Evolutionary conservation across 2,113 vertebrate species (phyloP).

Genomic region (Scortum barcoo): DNA sequence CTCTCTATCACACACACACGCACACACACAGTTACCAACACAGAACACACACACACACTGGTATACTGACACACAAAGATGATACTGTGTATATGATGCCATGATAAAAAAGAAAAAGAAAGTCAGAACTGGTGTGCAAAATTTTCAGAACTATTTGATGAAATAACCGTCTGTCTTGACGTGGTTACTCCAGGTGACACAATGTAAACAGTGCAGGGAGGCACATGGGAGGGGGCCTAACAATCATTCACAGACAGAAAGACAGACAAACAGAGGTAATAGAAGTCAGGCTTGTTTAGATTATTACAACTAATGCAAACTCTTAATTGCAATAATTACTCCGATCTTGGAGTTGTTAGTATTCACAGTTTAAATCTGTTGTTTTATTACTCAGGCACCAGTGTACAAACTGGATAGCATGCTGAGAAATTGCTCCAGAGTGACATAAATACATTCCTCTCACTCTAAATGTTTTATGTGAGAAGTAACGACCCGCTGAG

Average conservation of each 20-base stretch:
- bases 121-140: not conserved
- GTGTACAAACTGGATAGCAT: not conserved
- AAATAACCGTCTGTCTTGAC: not conserved
- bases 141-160: not conserved
- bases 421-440: constrained; percentile 17
- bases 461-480: constrained; percentile 33
- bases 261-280: not conserved
- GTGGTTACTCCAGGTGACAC: not conserved
- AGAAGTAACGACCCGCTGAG: constrained; percentile 1
- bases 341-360: not conserved
- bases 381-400: not conserved
- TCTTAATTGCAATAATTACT: constrained; percentile 3
- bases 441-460: constrained; percentile 27
- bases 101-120: not conserved
- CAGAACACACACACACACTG: not conserved
- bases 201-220: not conserved
- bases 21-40: constrained; percentile 1
- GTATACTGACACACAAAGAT: not conserved
- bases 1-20: not conserved
- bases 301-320: not conserved
- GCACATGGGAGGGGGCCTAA: not conserved
- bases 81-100: not conserved
- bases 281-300: not conserved
- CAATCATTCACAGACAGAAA: not conserved
- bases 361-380: constrained; percentile 5